A percentile compares a stretch with the other conserved stretches of the same genome.
These are phyloP conservation scores for Petrolisthes cinctipes DNA, from an alignment of 2,888 invertebrate genomes.

Conservation along the genomic window DNA sequence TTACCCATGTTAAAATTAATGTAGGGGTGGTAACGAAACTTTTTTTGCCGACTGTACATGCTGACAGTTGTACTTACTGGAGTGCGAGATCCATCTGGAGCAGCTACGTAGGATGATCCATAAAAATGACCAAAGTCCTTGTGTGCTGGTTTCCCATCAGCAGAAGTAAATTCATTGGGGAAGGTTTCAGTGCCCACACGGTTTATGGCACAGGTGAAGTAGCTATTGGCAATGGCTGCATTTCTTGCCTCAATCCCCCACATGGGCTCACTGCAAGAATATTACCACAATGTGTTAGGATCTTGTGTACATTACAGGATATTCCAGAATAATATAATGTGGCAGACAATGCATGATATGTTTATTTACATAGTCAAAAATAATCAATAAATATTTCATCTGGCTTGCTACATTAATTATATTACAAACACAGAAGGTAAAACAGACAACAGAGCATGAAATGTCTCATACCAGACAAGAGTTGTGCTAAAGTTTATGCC, in stretches of 20 bases:
- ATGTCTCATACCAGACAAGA: too few species aligned
- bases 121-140: constrained; percentile 93
- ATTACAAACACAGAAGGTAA: too few species aligned
- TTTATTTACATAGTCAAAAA: too few species aligned
- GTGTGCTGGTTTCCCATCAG: constrained; percentile 80
- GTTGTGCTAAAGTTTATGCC: too few species aligned
- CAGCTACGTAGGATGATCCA: constrained; percentile 93
- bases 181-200: constrained; percentile 92
- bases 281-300: background rate
- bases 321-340: background rate
- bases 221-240: constrained; percentile 95
- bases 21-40: too few species aligned
- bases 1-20: too few species aligned
- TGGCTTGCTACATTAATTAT: too few species aligned
- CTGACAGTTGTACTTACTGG: constrained; percentile 75
- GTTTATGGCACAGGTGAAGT: constrained; percentile 93
- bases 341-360: background rate
- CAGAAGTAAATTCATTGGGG: constrained; percentile 86
- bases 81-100: constrained; percentile 92
- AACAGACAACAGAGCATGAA: too few species aligned
- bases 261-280: constrained; percentile 84
- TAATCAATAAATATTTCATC: too few species aligned
- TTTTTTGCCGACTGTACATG: background rate
- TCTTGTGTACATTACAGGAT: background rate
- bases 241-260: constrained; percentile 96